Percentiles rank a stretch among this genome's conserved stretches.
Conservation (phyloP, 1,140 invertebrate genomes). For the Heliconius nattereri region DNA sequence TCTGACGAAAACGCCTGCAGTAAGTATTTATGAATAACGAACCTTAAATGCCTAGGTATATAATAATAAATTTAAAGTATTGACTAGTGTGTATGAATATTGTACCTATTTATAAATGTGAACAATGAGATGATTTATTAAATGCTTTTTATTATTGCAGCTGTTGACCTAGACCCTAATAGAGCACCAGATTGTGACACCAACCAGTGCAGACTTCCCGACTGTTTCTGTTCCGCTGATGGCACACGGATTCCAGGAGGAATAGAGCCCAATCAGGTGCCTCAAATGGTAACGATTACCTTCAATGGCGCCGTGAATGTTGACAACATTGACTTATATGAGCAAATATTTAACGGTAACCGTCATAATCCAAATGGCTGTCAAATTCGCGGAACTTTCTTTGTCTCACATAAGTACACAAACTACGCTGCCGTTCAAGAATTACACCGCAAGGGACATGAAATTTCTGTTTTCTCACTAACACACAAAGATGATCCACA, state of each 20-base stretch:
- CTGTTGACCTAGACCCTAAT: conserved; percentile 92
- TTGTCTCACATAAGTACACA: conserved; percentile 97
- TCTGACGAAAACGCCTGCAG: conserved; percentile 97
- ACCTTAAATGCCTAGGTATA: neutral
- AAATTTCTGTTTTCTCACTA: conserved; percentile 96
- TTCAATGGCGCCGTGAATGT: conserved; percentile 97
- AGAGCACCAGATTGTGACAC: conserved; percentile 94
- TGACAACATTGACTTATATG: conserved; percentile 95
- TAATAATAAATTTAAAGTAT: conserved; percentile 14
- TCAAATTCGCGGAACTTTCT: conserved; percentile 96
- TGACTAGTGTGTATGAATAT: neutral
- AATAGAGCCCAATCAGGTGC: conserved; percentile 91
- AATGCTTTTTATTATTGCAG: conserved; percentile 77
- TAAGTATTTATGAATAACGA: conserved; percentile 82
- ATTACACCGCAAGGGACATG: conserved; percentile 94
- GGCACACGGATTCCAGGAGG: conserved; percentile 93
- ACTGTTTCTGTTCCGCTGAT: conserved; percentile 96
- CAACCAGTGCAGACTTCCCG: conserved; percentile 92
- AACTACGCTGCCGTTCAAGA: conserved; percentile 97
- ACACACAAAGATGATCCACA: conserved; percentile 95
- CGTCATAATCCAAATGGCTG: conserved; percentile 96
- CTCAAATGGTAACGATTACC: conserved; percentile 96
- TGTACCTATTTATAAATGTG: neutral
- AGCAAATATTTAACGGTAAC: conserved; percentile 93
- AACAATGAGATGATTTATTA: neutral